Evolutionary conservation across 2,113 vertebrate genomes (phyloP).

Genomic region (Sinocyclocheilus rhinocerous): DNA sequence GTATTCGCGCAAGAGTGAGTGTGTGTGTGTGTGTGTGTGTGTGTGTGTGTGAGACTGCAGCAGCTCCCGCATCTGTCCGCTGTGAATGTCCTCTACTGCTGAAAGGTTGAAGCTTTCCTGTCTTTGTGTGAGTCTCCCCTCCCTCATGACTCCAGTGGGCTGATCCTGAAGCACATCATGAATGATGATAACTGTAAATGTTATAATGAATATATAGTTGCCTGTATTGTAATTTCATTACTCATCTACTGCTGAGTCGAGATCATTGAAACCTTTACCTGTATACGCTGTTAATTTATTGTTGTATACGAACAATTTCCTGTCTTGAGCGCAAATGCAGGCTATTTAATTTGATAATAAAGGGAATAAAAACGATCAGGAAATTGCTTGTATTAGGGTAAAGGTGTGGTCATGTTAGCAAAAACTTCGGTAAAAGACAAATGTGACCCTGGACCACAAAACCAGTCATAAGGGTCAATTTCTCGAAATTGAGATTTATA

Average conservation of each 20-base stretch:
- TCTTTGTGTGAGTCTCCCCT: slow-evolving; percentile 6
- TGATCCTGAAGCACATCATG: slow-evolving; percentile 13
- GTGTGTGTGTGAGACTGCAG: slow-evolving; percentile 39
- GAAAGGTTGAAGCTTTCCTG: slow-evolving; percentile 26
- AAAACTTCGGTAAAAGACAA: background rate
- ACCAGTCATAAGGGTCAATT: too few species aligned
- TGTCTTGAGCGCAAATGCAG: background rate
- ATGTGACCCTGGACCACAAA: too few species aligned
- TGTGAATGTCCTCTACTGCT: slow-evolving; percentile 35
- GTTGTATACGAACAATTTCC: background rate
- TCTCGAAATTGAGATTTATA: too few species aligned
- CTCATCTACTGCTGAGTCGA: background rate
- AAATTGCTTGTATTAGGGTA: background rate
- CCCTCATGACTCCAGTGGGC: background rate
- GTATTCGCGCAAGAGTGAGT: accelerated
- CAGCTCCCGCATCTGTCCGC: slow-evolving; percentile 29
- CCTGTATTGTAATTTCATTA: background rate
- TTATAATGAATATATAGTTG: background rate
- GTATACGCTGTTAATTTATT: background rate
- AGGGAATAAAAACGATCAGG: background rate
- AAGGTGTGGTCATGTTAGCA: background rate
- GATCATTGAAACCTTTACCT: background rate
- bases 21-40: background rate
- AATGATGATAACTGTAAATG: slow-evolving; percentile 17
- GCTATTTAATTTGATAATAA: background rate